Evolutionary conservation across 2,113 vertebrate genomes (phyloP).

Genomic region (Ancistrus triradiatus): DNA sequence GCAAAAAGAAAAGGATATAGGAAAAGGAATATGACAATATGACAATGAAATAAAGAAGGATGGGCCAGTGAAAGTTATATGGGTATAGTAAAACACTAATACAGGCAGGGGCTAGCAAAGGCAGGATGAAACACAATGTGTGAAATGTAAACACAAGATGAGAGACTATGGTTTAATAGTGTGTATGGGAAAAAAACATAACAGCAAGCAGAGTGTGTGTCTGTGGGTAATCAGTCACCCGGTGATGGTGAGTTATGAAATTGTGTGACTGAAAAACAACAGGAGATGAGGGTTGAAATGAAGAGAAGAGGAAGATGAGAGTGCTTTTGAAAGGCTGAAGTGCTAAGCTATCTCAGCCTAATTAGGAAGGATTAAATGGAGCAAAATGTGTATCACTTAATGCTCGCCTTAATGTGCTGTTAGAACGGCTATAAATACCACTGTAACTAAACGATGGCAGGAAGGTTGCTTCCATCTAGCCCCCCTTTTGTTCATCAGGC

Average conservation of each 20-base stretch:
- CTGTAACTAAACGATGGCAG: constrained; percentile 35
- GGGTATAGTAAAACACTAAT: too few relatives aligned
- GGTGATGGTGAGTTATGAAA: not conserved
- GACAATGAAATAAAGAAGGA: too few relatives aligned
- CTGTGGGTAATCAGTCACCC: constrained; percentile 12
- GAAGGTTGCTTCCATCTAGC: constrained; percentile 11
- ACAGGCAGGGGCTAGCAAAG: too few relatives aligned
- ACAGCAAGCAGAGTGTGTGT: not conserved
- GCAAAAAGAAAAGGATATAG: not conserved
- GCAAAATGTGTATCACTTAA: constrained; percentile 39
- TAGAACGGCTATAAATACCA: constrained; percentile 27
- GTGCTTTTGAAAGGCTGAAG: constrained; percentile 9
- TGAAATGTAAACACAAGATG: too few relatives aligned
- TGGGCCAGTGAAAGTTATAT: too few relatives aligned
- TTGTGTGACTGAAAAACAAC: not conserved
- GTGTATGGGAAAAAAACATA: too few relatives aligned
- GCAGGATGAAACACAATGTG: too few relatives aligned
- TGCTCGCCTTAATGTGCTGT: constrained; percentile 40
- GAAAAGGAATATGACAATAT: too few relatives aligned
- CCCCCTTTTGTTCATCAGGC: constrained; percentile 19
- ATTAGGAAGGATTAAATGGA: constrained; percentile 48
- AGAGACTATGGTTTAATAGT: too few relatives aligned
- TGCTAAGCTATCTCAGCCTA: constrained; percentile 22
- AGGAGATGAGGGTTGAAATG: not conserved
- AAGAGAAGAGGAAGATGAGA: constrained; percentile 16